Conservation (phyloP, 2,797 vertebrate species). For the Anolis apletophallus region DNA sequence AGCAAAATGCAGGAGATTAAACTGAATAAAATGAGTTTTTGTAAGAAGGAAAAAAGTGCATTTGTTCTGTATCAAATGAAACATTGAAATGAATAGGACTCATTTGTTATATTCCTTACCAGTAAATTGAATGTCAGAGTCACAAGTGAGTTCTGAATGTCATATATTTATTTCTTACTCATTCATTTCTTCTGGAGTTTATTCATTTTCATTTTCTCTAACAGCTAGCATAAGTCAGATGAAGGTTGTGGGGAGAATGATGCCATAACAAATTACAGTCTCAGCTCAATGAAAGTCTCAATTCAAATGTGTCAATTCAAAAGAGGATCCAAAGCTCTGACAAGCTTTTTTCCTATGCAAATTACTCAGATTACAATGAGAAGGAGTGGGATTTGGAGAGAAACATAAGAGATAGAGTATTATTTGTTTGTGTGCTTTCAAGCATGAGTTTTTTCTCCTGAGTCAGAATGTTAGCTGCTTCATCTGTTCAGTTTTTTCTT, state of each 20-base stretch:
- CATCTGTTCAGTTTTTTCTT: not conserved
- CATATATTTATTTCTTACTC: slow-evolving; percentile 4
- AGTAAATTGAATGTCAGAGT: not conserved
- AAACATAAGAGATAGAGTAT: not conserved
- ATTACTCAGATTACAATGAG: not conserved
- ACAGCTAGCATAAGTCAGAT: not conserved
- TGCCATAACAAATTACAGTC: not conserved
- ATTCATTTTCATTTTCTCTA: not conserved
- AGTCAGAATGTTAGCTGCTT: not conserved
- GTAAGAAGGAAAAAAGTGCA: not conserved
- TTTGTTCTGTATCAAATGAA: not conserved
- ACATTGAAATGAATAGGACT: not conserved
- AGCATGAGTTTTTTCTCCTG: not conserved
- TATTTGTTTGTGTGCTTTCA: not conserved
- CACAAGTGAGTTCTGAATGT: not conserved
- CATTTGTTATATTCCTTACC: not conserved
- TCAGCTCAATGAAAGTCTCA: not conserved
- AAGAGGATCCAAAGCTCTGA: not conserved
- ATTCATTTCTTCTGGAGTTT: not conserved
- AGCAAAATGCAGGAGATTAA: not conserved
- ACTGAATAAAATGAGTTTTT: not conserved
- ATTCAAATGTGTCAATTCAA: not conserved
- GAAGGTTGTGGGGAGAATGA: not conserved
- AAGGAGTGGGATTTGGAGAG: not conserved
- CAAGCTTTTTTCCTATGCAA: not conserved